phyloP scores from a whole-genome alignment of 2,888 invertebrate species.

The Petrolisthes manimaculis region DNA sequence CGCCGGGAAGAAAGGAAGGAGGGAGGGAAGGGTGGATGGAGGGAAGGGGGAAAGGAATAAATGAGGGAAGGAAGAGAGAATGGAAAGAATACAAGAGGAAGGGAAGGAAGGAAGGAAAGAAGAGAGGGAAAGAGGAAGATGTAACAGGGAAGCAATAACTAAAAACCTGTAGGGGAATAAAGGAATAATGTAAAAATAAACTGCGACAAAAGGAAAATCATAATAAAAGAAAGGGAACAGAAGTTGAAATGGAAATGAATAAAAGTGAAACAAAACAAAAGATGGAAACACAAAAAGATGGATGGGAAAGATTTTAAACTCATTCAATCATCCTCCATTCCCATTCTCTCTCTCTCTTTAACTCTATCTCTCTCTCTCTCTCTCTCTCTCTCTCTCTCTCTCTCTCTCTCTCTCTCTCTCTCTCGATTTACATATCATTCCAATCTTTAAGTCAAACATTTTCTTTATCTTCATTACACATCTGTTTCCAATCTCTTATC shows the following conservation, averaged over 20 bases:
- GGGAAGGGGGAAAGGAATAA: not conserved
- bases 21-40: not conserved
- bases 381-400: constrained; percentile 12
- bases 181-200: too few relatives aligned
- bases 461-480: not conserved
- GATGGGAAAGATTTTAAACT: not conserved
- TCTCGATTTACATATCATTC: not conserved
- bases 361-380: not conserved
- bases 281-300: not conserved
- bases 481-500: not conserved
- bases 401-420: constrained; percentile 25
- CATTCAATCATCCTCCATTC: not conserved
- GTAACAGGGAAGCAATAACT: too few relatives aligned
- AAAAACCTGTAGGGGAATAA: too few relatives aligned
- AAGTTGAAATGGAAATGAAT: too few relatives aligned
- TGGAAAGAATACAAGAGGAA: not conserved
- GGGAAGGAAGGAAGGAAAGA: not conserved
- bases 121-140: too few relatives aligned
- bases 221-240: too few relatives aligned
- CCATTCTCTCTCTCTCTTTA: not conserved
- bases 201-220: too few relatives aligned
- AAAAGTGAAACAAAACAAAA: too few relatives aligned
- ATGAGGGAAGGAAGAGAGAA: not conserved
- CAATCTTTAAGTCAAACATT: not conserved
- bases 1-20: not conserved